These are phyloP conservation scores for Atta colombica DNA, from an alignment of 1,140 invertebrate species.

Conservation along the genomic window DNA sequence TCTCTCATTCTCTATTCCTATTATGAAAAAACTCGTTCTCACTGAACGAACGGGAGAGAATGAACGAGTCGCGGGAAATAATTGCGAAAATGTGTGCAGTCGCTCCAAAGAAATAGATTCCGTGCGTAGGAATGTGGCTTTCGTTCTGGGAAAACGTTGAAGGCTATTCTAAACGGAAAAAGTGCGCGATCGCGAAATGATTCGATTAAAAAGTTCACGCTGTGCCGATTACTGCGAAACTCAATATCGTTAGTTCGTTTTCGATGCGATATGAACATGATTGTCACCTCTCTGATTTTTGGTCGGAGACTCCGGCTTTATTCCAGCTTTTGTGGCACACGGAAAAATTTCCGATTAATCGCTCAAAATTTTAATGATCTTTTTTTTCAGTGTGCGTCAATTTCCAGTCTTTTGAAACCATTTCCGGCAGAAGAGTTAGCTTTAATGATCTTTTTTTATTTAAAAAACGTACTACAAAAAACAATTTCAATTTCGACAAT, in stretches of 20 bases:
- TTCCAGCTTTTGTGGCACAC: no score
- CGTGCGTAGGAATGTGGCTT: conserved; percentile 47
- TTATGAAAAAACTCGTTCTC: conserved; percentile 43
- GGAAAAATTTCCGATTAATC: no score
- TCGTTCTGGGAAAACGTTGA: conserved; percentile 44
- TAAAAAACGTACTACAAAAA: no score
- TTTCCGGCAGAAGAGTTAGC: no score
- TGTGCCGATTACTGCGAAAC: conserved; percentile 21
- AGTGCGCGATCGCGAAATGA: conserved; percentile 19
- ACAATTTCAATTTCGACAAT: no score
- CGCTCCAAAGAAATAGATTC: conserved; percentile 40
- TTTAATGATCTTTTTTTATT: no score
- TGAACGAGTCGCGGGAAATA: conserved; percentile 32
- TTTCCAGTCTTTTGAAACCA: no score
- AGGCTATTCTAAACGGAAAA: conserved; percentile 36
- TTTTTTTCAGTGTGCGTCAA: no score
- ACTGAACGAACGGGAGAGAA: conserved; percentile 9
- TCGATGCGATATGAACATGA: background rate
- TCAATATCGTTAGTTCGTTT: conserved; percentile 22
- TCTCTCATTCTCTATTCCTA: background rate
- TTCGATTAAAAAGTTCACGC: conserved; percentile 49
- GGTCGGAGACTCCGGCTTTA: no score
- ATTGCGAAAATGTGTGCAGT: conserved; percentile 52
- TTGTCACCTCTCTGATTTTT: no score
- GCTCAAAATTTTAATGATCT: no score